Evolutionary conservation across 2,888 invertebrate species (phyloP), one percentile per base, ranked within the genome.

Genomic region (Epistrophella euchroma): DNA sequence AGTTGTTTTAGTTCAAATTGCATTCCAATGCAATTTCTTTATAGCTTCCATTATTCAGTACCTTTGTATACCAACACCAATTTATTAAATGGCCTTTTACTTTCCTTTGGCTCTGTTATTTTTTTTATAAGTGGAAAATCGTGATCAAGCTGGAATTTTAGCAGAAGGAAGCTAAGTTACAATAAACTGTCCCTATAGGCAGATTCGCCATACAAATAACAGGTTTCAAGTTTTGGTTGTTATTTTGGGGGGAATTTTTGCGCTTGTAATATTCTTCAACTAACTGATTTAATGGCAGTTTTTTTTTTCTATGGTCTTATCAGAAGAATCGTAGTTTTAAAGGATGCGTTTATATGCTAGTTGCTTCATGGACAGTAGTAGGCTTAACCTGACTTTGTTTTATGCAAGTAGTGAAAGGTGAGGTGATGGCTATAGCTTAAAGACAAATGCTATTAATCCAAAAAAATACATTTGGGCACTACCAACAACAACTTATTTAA

Each of bases 51-150:
- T 43, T 6, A n/a, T 43, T 15, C n/a, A 43, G n/a, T 28, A 28
- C 28, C 2, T 28, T n/a, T n/a, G 4, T 25, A 28, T 4, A 28
- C 28, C 4, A 28, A 5, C 28, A 13, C 28, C 45, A 43, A 58
- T 56, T 56, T 11, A 66, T 37, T 40, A 47, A 19, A 50, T 37
- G 45, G 19, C 56, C 72, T 66, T 58, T 73, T 79, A 79, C 72
- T 79, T 79, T 79, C 45, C 25, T 73, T 56, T 19, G 32, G 9
- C 15, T 37, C 25, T 52, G 17, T 22, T 37, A 25, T 68, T 72
- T 45, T 56, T 32, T n/a, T 22, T n/a, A 25, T 2, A 47, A 58
- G 1, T 32, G 22, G 9, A 47, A 52, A 52, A 52, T 52, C 68
- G 68, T 66, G 68, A 52, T 52, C 37, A n/a, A 35, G 25, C 32